phyloP scores from a whole-genome alignment of 2,113 vertebrate genomes.

The Cyprinodon brontotheroides region DNA sequence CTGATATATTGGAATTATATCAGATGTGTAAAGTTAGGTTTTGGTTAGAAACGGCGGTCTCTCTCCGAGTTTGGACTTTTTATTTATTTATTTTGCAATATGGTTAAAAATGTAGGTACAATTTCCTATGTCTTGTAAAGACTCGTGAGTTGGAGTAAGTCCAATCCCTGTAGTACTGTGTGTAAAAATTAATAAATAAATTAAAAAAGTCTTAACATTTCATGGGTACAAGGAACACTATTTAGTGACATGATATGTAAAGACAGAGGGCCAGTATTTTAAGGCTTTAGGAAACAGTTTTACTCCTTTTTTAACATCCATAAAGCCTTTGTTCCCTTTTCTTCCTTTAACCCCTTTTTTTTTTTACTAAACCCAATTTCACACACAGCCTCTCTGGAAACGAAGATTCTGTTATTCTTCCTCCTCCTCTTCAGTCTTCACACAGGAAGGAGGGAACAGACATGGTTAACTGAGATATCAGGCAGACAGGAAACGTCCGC shows the following conservation, averaged over 20 bases:
- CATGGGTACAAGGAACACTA: background rate
- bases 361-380: constrained; percentile 6
- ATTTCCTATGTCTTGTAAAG: background rate
- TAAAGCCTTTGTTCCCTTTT: background rate
- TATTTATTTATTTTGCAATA: background rate
- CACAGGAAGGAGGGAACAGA: constrained; percentile 49
- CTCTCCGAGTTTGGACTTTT: background rate
- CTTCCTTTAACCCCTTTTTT: constrained; percentile 6
- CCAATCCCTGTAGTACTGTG: background rate
- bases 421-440: constrained; percentile 6
- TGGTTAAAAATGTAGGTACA: background rate
- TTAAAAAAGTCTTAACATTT: background rate
- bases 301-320: background rate
- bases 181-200: too few species aligned
- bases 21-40: background rate
- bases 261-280: background rate
- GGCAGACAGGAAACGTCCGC: constrained; percentile 50
- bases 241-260: background rate
- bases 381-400: constrained; percentile 4
- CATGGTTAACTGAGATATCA: constrained; percentile 42
- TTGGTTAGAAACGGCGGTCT: background rate
- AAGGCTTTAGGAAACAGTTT: background rate
- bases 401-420: background rate
- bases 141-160: background rate
- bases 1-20: background rate